A percentile compares a stretch with the other conserved stretches of the same genome.
Evolutionary conservation across 2,797 vertebrate genomes (phyloP).

Genomic region (Liparis tanakae): DNA sequence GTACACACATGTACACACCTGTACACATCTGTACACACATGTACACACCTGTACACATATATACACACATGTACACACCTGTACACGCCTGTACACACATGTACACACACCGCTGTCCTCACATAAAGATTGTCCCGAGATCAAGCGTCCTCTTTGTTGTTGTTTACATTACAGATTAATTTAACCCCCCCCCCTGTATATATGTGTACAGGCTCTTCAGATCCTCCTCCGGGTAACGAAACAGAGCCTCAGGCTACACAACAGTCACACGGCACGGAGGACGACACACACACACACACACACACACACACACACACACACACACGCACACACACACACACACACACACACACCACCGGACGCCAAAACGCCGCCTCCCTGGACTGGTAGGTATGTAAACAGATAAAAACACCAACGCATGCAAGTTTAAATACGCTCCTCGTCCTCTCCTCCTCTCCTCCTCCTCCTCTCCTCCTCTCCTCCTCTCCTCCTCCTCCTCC

Average conservation of each 20-base stretch:
- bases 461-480: conserved; percentile 54
- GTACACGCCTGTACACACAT: too few relatives aligned
- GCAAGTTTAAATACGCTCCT: conserved; percentile 89
- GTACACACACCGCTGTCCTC: too few relatives aligned
- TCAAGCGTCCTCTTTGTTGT: too few relatives aligned
- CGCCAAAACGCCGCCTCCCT: conserved; percentile 84
- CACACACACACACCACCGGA: conserved; percentile 89
- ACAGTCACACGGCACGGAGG: conserved; percentile 91
- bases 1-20: too few relatives aligned
- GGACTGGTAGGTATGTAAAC: conserved; percentile 90
- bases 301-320: conserved; percentile 89
- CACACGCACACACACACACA: conserved; percentile 91
- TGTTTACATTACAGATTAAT: too few relatives aligned
- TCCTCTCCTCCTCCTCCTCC: conserved; percentile 58
- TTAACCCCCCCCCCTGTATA: too few relatives aligned
- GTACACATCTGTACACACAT: too few relatives aligned
- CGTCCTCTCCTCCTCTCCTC: conserved; percentile 57
- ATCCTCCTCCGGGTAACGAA: conserved; percentile 79
- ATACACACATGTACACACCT: too few relatives aligned
- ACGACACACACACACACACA: conserved; percentile 90
- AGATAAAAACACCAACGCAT: conserved; percentile 93
- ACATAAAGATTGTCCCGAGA: too few relatives aligned
- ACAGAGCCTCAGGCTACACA: conserved; percentile 87
- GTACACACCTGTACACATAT: too few relatives aligned
- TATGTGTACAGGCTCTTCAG: too few relatives aligned